Percentiles rank a stretch among this genome's conserved stretches.
These are phyloP conservation scores for Gallinago undulata DNA, from an alignment of 2,113 vertebrate species.

Conservation along the genomic window DNA sequence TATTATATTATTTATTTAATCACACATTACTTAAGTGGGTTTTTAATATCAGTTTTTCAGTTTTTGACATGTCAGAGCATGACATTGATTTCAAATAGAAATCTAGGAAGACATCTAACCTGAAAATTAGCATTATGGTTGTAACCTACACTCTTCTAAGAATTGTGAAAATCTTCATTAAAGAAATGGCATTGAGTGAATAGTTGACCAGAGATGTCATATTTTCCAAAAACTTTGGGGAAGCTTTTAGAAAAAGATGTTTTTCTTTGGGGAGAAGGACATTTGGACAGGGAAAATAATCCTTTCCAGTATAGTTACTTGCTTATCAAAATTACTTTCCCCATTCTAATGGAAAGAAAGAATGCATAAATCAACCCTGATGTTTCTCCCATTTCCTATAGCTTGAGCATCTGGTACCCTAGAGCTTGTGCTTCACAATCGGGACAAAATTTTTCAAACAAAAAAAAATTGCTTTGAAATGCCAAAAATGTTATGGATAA, in stretches of 20 bases:
- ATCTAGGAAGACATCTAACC: not conserved
- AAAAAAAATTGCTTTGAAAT: not conserved
- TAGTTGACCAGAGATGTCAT: not conserved
- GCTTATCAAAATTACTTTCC: slow-evolving; percentile 1
- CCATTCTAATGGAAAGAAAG: not conserved
- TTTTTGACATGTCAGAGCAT: not conserved
- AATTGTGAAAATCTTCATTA: not conserved
- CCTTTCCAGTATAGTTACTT: not conserved
- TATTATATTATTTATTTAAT: not conserved
- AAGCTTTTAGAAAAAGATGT: not conserved
- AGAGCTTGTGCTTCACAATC: not conserved
- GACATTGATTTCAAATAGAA: not conserved
- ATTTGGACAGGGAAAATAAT: not conserved
- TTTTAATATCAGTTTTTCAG: not conserved
- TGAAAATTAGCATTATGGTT: not conserved
- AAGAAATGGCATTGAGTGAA: not conserved
- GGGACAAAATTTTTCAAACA: not conserved
- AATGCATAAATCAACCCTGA: not conserved
- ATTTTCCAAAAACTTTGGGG: not conserved
- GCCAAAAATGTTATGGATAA: not conserved
- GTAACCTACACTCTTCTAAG: not conserved
- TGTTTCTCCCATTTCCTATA: not conserved
- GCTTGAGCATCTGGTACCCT: not conserved
- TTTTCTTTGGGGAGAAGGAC: not conserved
- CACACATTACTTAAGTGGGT: not conserved